phyloP scores from a whole-genome alignment of 2,797 vertebrate genomes.

The Capromys pilorides region DNA sequence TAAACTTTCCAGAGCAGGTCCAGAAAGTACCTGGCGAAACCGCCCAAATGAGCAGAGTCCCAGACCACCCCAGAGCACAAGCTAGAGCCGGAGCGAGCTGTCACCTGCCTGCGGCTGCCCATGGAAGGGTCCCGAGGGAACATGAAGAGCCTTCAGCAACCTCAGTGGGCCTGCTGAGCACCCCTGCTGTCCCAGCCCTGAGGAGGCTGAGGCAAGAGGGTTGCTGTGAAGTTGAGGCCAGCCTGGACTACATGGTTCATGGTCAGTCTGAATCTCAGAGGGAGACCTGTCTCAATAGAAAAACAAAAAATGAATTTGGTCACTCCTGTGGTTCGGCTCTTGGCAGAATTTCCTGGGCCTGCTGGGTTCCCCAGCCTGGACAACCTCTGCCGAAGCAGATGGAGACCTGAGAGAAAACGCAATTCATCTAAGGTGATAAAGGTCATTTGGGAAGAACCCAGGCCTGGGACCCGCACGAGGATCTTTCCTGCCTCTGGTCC shows the following conservation, averaged over 20 bases:
- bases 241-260: background rate
- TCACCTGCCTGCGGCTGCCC: background rate
- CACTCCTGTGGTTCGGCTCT: background rate
- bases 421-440: background rate
- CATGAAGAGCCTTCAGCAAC: background rate
- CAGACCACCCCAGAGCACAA: background rate
- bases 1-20: conserved; percentile 26
- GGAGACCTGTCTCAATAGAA: background rate
- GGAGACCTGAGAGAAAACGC: background rate
- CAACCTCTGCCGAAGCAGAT: background rate
- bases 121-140: background rate
- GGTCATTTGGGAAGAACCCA: background rate
- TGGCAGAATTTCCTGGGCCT: background rate
- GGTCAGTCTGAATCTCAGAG: background rate
- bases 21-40: background rate
- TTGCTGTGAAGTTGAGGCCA: background rate
- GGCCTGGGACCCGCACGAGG: background rate
- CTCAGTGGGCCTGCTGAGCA: background rate
- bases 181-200: background rate
- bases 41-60: background rate
- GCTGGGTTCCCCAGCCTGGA: background rate
- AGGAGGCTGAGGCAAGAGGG: background rate
- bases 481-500: background rate
- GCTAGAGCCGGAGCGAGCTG: background rate
- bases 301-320: background rate